Evolutionary conservation across 2,797 vertebrate species (phyloP), one percentile per base, ranked within the genome.

Genomic region (Rhabdophis nuchalis): DNA sequence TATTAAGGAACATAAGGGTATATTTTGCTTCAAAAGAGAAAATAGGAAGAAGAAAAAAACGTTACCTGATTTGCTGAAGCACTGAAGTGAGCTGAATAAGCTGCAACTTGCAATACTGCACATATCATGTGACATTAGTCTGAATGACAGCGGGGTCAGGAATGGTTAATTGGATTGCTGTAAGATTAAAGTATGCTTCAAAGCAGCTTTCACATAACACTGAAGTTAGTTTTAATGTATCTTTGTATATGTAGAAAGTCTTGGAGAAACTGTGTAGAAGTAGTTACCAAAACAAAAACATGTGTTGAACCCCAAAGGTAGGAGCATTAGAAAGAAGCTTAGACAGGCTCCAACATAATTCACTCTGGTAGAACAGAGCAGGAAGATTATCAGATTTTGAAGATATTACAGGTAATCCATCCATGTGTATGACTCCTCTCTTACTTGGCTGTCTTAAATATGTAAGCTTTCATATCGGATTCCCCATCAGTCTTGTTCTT

Each of bases 51-150:
- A 86, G 57, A 92, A 93, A 94, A 32, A 96, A 94, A 95, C 50
- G 92, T 96, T 94, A 94, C 92, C 68, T 86, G 93, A 85, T 96
- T 94, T 95, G 27, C 90, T 93, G 94, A 95, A 91, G 82, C 87
- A 41, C 94, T 96, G 94, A 0, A 0, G 53, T 64, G 90, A 93
- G 82, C 89, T 95, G 90, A 89, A 57, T 95, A 92, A 89, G 64
- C 94, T 95, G 92, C 91, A 95, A 36, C 89, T 93, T 92, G 53
- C 64, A 27, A 46, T 94, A 87, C 93, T 93, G 92, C 91, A 91
- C 32, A 10, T 54, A 41, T 93, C 95, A 94, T 6, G 0, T 92
- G 29, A 60, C 46, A 32, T 93, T 95, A 57, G 23, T 94, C 90
- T 90, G 52, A 50, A 29, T 92, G 94, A 91, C 91, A 95, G 54